A percentile compares a stretch with the other conserved stretches of the same genome.
Evolutionary conservation across 2,113 vertebrate genomes (phyloP).

Genomic region (Micromys minutus): DNA sequence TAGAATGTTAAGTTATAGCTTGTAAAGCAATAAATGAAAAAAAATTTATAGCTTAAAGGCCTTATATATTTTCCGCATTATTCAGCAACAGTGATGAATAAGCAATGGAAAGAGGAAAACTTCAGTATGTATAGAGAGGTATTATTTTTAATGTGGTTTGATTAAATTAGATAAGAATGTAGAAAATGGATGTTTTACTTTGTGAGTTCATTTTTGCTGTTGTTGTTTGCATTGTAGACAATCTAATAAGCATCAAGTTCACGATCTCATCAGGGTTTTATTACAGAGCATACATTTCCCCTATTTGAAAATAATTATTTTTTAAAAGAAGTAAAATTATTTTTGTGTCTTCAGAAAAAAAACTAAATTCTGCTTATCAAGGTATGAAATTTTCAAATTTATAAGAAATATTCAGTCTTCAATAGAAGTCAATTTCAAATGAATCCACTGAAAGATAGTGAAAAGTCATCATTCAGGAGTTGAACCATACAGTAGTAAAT

Average conservation of each 20-base stretch:
- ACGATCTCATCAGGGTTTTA: accelerated
- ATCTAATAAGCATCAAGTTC: background rate
- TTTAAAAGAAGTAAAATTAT: background rate
- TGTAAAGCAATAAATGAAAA: slow-evolving; percentile 8
- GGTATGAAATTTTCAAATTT: background rate
- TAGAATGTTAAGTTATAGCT: slow-evolving; percentile 11
- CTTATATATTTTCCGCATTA: background rate
- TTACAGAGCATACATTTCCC: background rate
- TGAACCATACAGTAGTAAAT: background rate
- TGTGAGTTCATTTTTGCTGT: background rate
- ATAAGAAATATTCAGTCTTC: background rate
- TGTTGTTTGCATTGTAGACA: background rate
- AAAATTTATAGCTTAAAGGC: slow-evolving; percentile 27
- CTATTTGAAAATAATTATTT: background rate
- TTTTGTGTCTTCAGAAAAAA: background rate
- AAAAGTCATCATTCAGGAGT: background rate
- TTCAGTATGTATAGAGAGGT: slow-evolving; percentile 10
- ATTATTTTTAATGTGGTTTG: slow-evolving; percentile 53
- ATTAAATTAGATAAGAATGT: slow-evolving; percentile 11
- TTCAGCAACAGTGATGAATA: background rate
- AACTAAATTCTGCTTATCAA: background rate
- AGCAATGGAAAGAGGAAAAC: background rate
- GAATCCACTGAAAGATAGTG: background rate
- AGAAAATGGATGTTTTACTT: background rate
- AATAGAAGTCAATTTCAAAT: background rate